Conservation (phyloP, 1,140 invertebrate species). For the Gryon sp. region DNA sequence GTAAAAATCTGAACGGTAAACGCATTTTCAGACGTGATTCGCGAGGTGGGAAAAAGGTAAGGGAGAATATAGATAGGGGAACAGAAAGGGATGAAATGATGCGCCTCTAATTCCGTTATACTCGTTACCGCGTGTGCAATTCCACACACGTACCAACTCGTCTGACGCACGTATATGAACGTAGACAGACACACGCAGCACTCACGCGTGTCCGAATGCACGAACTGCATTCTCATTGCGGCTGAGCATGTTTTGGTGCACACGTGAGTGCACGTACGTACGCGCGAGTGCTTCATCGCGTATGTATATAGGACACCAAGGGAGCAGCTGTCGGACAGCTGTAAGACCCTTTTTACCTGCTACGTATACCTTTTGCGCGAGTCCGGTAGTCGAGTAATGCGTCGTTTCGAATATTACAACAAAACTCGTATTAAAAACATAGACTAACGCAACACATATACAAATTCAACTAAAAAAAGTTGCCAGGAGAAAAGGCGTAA, state of each 20-base stretch:
- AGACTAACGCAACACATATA: too few relatives aligned
- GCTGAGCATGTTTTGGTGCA: conserved; percentile 28
- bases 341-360: conserved; percentile 79
- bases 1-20: conserved; percentile 49
- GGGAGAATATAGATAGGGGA: conserved; percentile 19
- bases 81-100: conserved; percentile 72
- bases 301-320: conserved; percentile 78
- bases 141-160: conserved; percentile 13
- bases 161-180: neutral
- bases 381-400: conserved; percentile 62
- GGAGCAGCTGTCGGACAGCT: conserved; percentile 79
- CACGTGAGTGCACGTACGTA: conserved; percentile 49
- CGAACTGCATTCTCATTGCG: conserved; percentile 61
- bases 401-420: conserved; percentile 18
- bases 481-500: too few relatives aligned
- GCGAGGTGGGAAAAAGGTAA: conserved; percentile 14
- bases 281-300: conserved; percentile 68
- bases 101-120: conserved; percentile 75
- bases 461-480: too few relatives aligned
- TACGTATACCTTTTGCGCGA: conserved; percentile 66
- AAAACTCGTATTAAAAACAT: conserved; percentile 25
- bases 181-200: conserved; percentile 6
- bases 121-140: conserved; percentile 54
- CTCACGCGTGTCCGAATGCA: conserved; percentile 57
- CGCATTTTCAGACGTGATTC: conserved; percentile 49